Evolutionary conservation across 2,888 invertebrate genomes (phyloP).

Genomic region (Spisula subtruncata): DNA sequence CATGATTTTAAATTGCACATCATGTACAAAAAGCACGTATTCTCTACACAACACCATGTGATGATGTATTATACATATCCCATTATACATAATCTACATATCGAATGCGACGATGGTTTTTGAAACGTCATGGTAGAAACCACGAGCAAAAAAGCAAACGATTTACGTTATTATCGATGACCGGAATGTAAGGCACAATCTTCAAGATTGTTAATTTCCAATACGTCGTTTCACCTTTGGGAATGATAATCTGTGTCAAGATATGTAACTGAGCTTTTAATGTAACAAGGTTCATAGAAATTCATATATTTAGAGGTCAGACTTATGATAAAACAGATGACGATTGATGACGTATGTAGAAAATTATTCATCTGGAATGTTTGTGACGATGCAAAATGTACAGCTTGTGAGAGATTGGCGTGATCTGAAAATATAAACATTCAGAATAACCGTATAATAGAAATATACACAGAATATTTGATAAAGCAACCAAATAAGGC

Average conservation of each 20-base stretch:
- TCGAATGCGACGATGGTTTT: neutral
- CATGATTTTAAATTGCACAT: too few species aligned
- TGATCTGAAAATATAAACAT: conserved; percentile 18
- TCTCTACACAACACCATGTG: too few species aligned
- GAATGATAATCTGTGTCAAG: neutral
- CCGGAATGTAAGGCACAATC: conserved; percentile 20
- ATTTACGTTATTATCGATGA: conserved; percentile 1
- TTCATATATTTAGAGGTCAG: too few species aligned
- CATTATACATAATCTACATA: neutral
- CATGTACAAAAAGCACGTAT: too few species aligned
- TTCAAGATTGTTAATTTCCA: neutral
- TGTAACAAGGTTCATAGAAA: conserved; percentile 16
- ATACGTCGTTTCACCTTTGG: neutral
- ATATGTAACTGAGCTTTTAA: conserved; percentile 9
- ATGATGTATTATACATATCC: too few species aligned
- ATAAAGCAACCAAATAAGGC: too few species aligned
- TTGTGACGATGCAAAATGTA: neutral
- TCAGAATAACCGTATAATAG: too few species aligned
- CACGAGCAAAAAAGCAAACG: neutral
- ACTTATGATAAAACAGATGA: neutral
- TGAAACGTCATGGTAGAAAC: neutral
- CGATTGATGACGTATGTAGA: too few species aligned
- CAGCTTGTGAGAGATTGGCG: neutral
- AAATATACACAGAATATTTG: too few species aligned
- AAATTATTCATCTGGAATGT: conserved; percentile 13